Conservation (phyloP, 2,113 vertebrate genomes). For the Piaya cayana region DNA sequence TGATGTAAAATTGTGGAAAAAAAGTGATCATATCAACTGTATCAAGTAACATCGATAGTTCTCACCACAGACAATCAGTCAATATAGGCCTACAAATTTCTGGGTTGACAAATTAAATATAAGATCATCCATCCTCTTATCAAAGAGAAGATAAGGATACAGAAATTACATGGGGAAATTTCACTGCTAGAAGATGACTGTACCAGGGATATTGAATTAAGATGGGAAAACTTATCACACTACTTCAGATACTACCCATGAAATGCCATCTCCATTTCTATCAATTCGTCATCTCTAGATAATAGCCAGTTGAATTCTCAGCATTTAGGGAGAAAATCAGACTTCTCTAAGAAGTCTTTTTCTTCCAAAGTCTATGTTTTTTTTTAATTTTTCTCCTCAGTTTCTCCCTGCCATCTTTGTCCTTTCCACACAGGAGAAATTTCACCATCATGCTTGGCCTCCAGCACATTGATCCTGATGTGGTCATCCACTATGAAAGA, state of each 20-base stretch:
- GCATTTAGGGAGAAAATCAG: neutral
- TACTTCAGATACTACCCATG: neutral
- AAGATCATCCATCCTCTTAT: neutral
- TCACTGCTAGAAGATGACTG: neutral
- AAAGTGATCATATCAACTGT: neutral
- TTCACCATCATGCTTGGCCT: neutral
- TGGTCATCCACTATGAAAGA: neutral
- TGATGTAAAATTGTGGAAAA: neutral
- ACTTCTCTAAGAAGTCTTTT: neutral
- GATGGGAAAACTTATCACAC: neutral
- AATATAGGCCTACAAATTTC: neutral
- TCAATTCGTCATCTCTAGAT: neutral
- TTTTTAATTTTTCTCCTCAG: neutral
- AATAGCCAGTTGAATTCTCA: neutral
- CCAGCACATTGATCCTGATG: neutral
- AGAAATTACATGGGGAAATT: neutral
- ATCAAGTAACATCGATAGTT: neutral
- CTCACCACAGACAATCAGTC: neutral
- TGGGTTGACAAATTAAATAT: neutral
- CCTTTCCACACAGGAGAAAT: neutral
- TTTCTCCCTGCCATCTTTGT: neutral
- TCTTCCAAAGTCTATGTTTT: accelerated
- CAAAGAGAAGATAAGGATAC: neutral
- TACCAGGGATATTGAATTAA: neutral
- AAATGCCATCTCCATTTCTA: neutral